Evolutionary conservation across 2,797 vertebrate genomes (phyloP).

Genomic region (Myripristis jacobus): DNA sequence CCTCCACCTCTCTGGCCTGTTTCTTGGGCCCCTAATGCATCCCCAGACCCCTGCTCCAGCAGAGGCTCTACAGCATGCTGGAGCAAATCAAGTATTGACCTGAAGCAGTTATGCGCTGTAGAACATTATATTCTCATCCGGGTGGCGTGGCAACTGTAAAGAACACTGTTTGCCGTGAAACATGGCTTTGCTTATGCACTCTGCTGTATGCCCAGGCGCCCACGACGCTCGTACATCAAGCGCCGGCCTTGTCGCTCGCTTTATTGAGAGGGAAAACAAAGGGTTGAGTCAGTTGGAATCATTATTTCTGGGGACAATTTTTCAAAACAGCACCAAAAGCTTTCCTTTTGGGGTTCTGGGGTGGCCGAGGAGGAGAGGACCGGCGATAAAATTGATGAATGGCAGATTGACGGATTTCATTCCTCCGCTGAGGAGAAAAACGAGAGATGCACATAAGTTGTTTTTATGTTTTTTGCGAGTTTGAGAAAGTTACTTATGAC

Average conservation of each 20-base stretch:
- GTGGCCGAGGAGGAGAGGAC: constrained; percentile 86
- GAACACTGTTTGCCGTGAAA: constrained; percentile 93
- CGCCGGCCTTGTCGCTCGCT: constrained; percentile 91
- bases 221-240: constrained; percentile 95
- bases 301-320: constrained; percentile 96
- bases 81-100: constrained; percentile 98
- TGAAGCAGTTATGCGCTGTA: constrained; percentile 93
- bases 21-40: constrained; percentile 88
- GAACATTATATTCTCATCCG: constrained; percentile 97
- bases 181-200: constrained; percentile 96
- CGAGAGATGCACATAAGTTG: constrained; percentile 61
- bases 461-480: constrained; percentile 66
- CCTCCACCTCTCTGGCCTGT: constrained; percentile 57
- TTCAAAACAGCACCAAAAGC: constrained; percentile 93
- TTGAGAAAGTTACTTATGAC: constrained; percentile 77
- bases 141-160: constrained; percentile 92
- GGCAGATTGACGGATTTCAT: constrained; percentile 91
- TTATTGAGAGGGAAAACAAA: constrained; percentile 99
- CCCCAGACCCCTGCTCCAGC: constrained; percentile 89
- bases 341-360: constrained; percentile 92
- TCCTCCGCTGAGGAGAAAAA: constrained; percentile 80
- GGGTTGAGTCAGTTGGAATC: constrained; percentile 95
- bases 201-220: constrained; percentile 81
- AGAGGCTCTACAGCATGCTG: constrained; percentile 86
- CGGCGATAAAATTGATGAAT: constrained; percentile 91